Evolutionary conservation across 2,888 invertebrate genomes (phyloP).

Genomic region (Nephrotoma appendiculata): DNA sequence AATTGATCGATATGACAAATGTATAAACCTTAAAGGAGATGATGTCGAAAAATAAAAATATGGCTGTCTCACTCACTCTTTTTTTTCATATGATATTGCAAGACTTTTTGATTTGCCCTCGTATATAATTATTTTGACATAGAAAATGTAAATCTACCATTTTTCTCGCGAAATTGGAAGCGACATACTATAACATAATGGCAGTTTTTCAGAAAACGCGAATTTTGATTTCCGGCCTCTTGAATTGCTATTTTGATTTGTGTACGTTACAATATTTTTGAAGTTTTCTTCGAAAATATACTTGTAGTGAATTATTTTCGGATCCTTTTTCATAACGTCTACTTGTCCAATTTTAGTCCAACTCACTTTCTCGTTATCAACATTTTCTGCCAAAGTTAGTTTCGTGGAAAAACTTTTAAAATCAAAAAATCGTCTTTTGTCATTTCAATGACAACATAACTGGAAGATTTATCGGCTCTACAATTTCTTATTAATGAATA

Average conservation of each 20-base stretch:
- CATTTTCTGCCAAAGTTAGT: not conserved
- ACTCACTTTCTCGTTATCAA: not conserved
- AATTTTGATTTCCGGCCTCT: not conserved
- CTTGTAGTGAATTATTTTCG: not conserved
- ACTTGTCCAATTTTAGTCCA: not conserved
- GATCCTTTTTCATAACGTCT: not conserved
- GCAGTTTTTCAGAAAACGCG: not conserved
- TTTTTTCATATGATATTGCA: no score
- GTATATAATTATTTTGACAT: not conserved
- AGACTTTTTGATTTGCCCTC: no score
- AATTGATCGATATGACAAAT: no score
- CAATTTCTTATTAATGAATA: no score
- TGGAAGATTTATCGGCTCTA: not conserved
- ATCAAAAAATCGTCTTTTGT: not conserved
- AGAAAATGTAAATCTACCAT: not conserved
- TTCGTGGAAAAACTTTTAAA: not conserved
- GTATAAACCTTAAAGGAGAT: no score
- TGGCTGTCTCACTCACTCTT: no score
- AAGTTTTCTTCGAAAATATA: not conserved
- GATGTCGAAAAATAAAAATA: no score
- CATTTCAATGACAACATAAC: not conserved
- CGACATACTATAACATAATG: not conserved
- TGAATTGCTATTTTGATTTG: not conserved
- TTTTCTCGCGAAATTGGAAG: not conserved
- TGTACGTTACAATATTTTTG: not conserved